These are phyloP conservation scores for Branchinecta sandiegonensis DNA, from an alignment of 2,888 invertebrate species.

Conservation along the genomic window DNA sequence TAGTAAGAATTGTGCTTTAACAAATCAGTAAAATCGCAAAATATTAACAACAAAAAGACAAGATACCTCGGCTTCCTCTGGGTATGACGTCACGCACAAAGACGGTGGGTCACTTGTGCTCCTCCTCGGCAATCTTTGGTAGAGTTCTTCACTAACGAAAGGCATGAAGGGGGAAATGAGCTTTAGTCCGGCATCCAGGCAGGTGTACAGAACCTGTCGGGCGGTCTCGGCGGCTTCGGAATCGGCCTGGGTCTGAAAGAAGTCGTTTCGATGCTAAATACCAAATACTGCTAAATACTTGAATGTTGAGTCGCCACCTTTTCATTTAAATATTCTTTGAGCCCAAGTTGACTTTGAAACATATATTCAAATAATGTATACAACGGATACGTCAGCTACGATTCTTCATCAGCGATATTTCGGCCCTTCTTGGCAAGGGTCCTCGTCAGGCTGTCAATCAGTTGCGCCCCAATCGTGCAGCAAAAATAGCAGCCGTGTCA, in stretches of 20 bases:
- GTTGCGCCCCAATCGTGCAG: too few species aligned
- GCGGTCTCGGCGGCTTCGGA: conserved; percentile 34
- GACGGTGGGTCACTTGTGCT: conserved; percentile 44
- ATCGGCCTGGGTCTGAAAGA: background rate
- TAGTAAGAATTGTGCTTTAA: too few species aligned
- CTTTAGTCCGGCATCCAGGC: conserved; percentile 68
- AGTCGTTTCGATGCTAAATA: too few species aligned
- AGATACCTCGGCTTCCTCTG: conserved; percentile 40
- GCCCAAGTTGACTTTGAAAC: too few species aligned
- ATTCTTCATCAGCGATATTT: too few species aligned
- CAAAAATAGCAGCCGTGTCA: too few species aligned
- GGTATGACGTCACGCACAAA: conserved; percentile 78
- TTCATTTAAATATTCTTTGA: too few species aligned
- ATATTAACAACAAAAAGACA: background rate
- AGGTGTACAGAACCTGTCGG: conserved; percentile 60
- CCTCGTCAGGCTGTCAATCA: too few species aligned
- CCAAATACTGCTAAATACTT: conserved; percentile 19
- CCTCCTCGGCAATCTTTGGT: conserved; percentile 61
- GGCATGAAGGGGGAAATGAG: conserved; percentile 95
- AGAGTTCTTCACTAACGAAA: conserved; percentile 86
- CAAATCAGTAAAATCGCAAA: too few species aligned
- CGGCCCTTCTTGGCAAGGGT: too few species aligned
- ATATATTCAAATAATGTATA: too few species aligned
- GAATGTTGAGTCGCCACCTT: conserved; percentile 30
- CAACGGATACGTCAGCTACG: too few species aligned